These are phyloP conservation scores for Tribolium madens DNA, from an alignment of 1,140 invertebrate species.

Conservation along the genomic window DNA sequence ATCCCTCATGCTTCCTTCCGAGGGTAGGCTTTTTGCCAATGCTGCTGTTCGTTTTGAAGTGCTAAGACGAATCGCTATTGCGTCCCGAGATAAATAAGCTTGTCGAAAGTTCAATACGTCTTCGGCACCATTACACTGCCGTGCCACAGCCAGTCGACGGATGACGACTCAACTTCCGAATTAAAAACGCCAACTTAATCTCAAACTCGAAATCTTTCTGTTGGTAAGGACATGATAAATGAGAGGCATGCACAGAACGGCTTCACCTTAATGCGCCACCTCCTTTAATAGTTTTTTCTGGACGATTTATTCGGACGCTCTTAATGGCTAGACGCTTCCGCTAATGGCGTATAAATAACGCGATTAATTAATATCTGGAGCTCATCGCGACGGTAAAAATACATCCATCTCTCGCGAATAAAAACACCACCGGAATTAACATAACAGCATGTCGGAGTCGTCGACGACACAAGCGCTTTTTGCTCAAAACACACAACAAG, in stretches of 20 bases:
- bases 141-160: neutral
- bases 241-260: slow-evolving; percentile 14
- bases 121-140: slow-evolving; percentile 40
- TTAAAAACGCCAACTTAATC: slow-evolving; percentile 27
- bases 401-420: neutral
- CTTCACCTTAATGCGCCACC: slow-evolving; percentile 22
- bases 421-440: slow-evolving; percentile 13
- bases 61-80: slow-evolving; percentile 48
- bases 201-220: slow-evolving; percentile 1
- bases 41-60: slow-evolving; percentile 42
- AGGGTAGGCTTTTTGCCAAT: slow-evolving; percentile 46
- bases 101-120: slow-evolving; percentile 50
- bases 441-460: slow-evolving; percentile 18
- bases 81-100: slow-evolving; percentile 48
- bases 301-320: slow-evolving; percentile 52
- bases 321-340: slow-evolving; percentile 48
- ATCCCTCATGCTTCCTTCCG: slow-evolving; percentile 45
- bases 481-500: slow-evolving; percentile 20
- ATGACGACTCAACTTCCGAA: slow-evolving; percentile 31
- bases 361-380: slow-evolving; percentile 40
- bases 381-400: slow-evolving; percentile 1
- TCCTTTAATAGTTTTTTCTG: slow-evolving; percentile 50
- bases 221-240: slow-evolving; percentile 2
- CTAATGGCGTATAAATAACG: slow-evolving; percentile 50
- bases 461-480: neutral